Percentiles rank a stretch among this genome's conserved stretches.
These are phyloP conservation scores for Poeciliopsis turrubarensis DNA, from an alignment of 2,113 vertebrate species.

Conservation along the genomic window DNA sequence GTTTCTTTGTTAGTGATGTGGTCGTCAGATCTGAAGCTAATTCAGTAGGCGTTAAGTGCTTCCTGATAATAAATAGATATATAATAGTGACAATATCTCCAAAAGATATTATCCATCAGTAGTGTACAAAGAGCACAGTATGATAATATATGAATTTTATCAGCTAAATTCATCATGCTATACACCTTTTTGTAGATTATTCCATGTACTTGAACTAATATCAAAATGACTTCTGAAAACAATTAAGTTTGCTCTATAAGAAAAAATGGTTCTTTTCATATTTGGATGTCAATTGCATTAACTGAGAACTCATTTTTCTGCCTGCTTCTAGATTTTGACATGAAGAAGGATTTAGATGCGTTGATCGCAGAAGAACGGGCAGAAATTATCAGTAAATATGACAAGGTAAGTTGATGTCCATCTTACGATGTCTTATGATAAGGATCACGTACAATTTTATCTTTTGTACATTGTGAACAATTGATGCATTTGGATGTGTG, in stretches of 20 bases:
- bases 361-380: slow-evolving; percentile 89
- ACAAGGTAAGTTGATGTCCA: slow-evolving; percentile 80
- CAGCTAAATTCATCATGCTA: neutral
- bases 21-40: neutral
- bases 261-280: neutral
- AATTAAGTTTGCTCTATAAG: neutral
- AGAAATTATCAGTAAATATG: slow-evolving; percentile 91
- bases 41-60: neutral
- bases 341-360: slow-evolving; percentile 93
- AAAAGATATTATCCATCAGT: neutral
- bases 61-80: neutral
- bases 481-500: neutral
- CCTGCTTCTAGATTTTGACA: slow-evolving; percentile 85
- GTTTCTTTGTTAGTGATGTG: neutral
- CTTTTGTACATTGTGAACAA: neutral
- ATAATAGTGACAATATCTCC: neutral
- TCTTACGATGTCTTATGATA: neutral
- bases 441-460: neutral
- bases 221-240: too few relatives aligned
- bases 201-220: neutral
- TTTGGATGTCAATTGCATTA: neutral
- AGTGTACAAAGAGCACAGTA: neutral
- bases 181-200: neutral
- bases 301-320: neutral
- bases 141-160: neutral